Conservation (phyloP, 2,888 invertebrate genomes). For the Chymomyza fuscimana region DNA sequence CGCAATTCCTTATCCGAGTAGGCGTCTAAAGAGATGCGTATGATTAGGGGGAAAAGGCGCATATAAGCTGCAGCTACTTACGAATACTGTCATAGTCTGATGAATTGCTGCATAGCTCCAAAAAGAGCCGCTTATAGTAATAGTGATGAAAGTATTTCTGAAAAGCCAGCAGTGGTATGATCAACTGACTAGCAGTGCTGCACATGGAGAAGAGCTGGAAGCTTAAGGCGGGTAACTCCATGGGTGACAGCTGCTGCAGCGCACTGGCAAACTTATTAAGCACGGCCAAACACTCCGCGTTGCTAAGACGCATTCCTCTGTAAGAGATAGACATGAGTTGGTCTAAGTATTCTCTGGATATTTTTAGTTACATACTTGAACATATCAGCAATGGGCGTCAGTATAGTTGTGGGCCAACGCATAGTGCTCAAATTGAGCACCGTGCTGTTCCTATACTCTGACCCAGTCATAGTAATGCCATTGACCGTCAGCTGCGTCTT, state of each 20-base stretch:
- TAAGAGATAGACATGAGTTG: background rate
- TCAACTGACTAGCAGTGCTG: slow-evolving; percentile 75
- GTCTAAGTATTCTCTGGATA: background rate
- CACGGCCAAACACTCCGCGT: slow-evolving; percentile 81
- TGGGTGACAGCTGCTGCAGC: slow-evolving; percentile 81
- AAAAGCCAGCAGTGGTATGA: slow-evolving; percentile 80
- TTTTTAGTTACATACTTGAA: slow-evolving; percentile 81
- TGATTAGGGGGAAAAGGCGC: background rate
- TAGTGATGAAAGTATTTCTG: slow-evolving; percentile 81
- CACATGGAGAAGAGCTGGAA: slow-evolving; percentile 83
- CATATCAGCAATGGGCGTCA: slow-evolving; percentile 83
- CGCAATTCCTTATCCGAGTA: slow-evolving; percentile 81
- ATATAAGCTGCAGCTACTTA: slow-evolving; percentile 29
- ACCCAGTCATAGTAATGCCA: slow-evolving; percentile 81
- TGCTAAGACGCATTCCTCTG: slow-evolving; percentile 81
- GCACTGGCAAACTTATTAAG: slow-evolving; percentile 82
- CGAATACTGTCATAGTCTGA: slow-evolving; percentile 79
- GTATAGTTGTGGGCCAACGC: slow-evolving; percentile 81
- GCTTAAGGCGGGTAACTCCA: slow-evolving; percentile 83
- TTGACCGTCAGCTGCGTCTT: slow-evolving; percentile 81
- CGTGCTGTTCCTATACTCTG: slow-evolving; percentile 81
- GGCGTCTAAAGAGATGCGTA: slow-evolving; percentile 67
- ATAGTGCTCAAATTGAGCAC: slow-evolving; percentile 82
- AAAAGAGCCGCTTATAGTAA: slow-evolving; percentile 78
- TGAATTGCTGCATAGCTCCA: slow-evolving; percentile 76